These are phyloP conservation scores for Cheilinus undulatus DNA, from an alignment of 2,113 vertebrate species.

Conservation along the genomic window DNA sequence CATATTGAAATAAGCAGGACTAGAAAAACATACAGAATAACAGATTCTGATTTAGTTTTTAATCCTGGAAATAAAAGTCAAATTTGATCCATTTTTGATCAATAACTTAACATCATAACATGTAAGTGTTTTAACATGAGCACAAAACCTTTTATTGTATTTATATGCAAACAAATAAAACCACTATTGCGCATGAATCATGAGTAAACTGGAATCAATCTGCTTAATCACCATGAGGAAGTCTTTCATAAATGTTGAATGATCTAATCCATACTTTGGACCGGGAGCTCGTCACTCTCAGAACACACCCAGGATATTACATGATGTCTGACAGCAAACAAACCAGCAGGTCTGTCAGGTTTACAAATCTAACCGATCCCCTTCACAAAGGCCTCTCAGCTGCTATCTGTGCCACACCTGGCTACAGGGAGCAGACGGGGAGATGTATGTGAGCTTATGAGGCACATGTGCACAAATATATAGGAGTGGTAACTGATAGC, in stretches of 20 bases:
- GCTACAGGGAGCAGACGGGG: neutral
- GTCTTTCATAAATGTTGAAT: neutral
- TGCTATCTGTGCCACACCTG: slow-evolving; percentile 29
- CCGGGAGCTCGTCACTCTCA: neutral
- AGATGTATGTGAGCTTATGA: neutral
- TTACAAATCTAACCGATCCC: slow-evolving; percentile 10
- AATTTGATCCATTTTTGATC: neutral
- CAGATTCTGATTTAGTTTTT: neutral
- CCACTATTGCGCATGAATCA: neutral
- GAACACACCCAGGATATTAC: slow-evolving; percentile 18
- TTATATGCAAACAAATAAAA: too few relatives aligned
- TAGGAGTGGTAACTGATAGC: neutral
- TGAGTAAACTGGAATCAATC: neutral
- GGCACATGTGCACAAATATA: neutral
- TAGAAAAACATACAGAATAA: neutral
- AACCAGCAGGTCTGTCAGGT: slow-evolving; percentile 61
- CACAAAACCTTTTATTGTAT: too few relatives aligned
- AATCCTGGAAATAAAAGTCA: neutral
- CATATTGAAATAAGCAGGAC: neutral
- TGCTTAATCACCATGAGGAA: neutral
- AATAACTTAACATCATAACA: too few relatives aligned
- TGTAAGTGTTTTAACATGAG: too few relatives aligned
- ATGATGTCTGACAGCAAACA: slow-evolving; percentile 27
- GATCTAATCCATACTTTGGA: neutral
- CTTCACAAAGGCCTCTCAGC: neutral